phyloP scores from a whole-genome alignment of 2,113 vertebrate species.

The Oncorhynchus nerka region DNA sequence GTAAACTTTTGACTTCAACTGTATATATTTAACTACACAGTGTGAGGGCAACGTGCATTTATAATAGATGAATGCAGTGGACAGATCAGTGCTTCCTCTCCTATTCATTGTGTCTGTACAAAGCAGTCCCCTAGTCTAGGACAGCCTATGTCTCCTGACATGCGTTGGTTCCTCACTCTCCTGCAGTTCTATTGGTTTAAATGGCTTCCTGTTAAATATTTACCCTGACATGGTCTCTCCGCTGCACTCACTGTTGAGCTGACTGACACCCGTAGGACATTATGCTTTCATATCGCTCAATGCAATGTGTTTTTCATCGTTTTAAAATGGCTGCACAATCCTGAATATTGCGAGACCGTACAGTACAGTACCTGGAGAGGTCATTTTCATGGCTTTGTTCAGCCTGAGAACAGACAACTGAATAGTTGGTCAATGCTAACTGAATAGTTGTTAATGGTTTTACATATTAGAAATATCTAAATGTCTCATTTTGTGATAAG shows the following conservation, averaged over 20 bases:
- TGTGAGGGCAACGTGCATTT: not conserved
- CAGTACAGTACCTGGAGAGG: not conserved
- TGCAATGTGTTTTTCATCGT: not conserved
- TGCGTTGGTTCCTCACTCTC: not conserved
- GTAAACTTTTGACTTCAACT: no score
- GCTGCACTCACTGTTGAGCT: no score
- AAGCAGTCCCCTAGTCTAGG: not conserved
- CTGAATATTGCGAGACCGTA: not conserved
- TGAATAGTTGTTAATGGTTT: not conserved
- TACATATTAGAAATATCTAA: not conserved
- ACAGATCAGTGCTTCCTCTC: not conserved
- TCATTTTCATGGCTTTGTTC: no score
- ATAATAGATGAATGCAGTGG: not conserved
- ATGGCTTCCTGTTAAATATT: constrained; percentile 42
- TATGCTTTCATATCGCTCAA: not conserved
- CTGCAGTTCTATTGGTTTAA: constrained; percentile 33
- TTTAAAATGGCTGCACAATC: not conserved
- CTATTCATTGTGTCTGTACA: not conserved
- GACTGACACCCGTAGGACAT: no score
- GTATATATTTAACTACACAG: not conserved
- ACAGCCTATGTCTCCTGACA: not conserved
- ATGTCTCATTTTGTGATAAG: not conserved
- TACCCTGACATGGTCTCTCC: constrained; percentile 25
- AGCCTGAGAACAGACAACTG: no score
- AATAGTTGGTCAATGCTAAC: no score